Evolutionary conservation across 2,797 vertebrate genomes (phyloP), one percentile per base, ranked within the genome.

Genomic region (Tauraco hartlaubi): DNA sequence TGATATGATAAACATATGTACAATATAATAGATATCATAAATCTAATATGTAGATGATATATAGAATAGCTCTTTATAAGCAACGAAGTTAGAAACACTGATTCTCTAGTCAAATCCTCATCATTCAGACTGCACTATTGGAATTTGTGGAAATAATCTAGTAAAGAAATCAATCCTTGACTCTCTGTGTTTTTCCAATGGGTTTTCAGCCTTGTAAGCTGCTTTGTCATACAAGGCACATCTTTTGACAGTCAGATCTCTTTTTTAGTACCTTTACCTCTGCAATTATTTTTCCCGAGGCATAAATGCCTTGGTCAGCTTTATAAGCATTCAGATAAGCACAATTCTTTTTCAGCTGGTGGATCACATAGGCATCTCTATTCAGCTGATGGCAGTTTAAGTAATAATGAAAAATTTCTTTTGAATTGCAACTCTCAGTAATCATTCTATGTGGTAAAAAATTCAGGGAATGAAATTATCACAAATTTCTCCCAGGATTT

Each of bases 251-350:
- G 15, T 61, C 29, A 62, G 31, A 67, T 41, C 25, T 46, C 33
- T 29, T 71, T 69, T 93, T 67, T 26, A 71, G 37, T 67, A 52
- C 39, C n/a, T 78, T 96, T 96, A 96, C 95, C 93, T 97, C 96
- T 81, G 90, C 76, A 82, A 96, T 86, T 39, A 72, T 95, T 88
- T 77, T 96, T 35, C 97, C 97, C 31, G 52, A 97, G 88, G 88
- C 93, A 29, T 85, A 90, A 33, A 82, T 69, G 43, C 90, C 80
- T 18, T 96, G 77, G 5, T 76, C 86, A 31, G 58, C 52, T 88
- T 85, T 94, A 37, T 69, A 59, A 81, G 96, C 97, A 13, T 96
- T 97, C 44, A 63, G 82, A 72, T 95, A 98, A 54, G 59, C 59
- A 87, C 94, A 95, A 85, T 90, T 49, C 82, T 86, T 92, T 97